phyloP scores from a whole-genome alignment of 2,797 vertebrate species.

The Crypturellus tataupa region DNA sequence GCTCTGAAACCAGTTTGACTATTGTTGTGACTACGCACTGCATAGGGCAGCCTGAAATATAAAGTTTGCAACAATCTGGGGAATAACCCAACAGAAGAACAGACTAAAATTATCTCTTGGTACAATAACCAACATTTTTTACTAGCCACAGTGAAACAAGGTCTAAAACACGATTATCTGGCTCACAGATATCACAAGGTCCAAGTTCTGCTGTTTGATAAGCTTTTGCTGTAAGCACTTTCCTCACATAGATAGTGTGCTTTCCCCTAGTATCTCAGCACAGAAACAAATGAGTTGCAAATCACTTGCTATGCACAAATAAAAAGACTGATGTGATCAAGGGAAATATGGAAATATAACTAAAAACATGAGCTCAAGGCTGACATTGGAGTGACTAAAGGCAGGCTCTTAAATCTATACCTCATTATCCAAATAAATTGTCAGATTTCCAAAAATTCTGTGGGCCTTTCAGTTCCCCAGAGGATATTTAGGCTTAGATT shows the following conservation, averaged over 20 bases:
- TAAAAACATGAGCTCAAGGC: background rate
- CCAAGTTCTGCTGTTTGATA: background rate
- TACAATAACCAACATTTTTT: background rate
- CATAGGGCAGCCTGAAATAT: background rate
- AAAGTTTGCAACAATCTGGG: background rate
- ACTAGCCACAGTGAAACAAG: background rate
- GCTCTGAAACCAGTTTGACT: background rate
- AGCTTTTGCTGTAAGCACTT: background rate
- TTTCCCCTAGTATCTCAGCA: background rate
- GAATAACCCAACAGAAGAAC: background rate
- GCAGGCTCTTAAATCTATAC: background rate
- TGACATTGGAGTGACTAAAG: background rate
- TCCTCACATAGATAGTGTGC: background rate
- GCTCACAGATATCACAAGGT: background rate
- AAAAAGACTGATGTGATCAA: background rate
- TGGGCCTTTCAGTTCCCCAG: background rate
- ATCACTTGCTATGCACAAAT: background rate
- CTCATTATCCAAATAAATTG: constrained; percentile 18
- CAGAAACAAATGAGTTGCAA: background rate
- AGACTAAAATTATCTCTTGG: background rate
- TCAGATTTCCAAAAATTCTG: background rate
- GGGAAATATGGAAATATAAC: constrained; percentile 11
- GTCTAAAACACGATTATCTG: background rate
- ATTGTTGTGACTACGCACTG: background rate
- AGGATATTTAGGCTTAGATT: background rate